These are phyloP conservation scores for Plagodis pulveraria DNA, from an alignment of 2,888 invertebrate species.

Conservation along the genomic window DNA sequence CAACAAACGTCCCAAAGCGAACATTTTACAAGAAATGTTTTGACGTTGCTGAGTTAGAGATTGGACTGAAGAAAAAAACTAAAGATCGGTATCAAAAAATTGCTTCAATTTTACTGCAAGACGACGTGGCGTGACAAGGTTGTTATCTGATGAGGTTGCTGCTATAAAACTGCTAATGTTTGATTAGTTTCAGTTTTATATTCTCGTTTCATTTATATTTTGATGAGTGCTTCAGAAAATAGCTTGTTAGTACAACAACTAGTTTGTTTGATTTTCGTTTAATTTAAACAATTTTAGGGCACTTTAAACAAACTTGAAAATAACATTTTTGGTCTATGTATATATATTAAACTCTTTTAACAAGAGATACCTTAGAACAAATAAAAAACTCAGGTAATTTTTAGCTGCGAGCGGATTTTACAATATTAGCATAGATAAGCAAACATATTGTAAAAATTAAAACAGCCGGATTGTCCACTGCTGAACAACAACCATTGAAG, in stretches of 20 bases:
- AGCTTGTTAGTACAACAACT: no score
- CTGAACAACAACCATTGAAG: no score
- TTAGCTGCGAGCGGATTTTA: no score
- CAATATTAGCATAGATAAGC: no score
- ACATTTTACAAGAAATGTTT: conserved; percentile 14
- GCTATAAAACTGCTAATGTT: conserved; percentile 26
- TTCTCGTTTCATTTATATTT: conserved; percentile 13
- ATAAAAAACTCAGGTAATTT: no score
- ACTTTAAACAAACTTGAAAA: no score
- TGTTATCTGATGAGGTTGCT: conserved; percentile 22
- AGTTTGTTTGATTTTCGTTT: not conserved
- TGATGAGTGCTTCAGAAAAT: not conserved
- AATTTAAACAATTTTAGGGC: no score
- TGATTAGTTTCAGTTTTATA: conserved; percentile 22
- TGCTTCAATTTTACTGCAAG: conserved; percentile 37
- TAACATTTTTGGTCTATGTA: no score
- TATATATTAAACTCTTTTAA: no score
- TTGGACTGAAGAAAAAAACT: conserved; percentile 33
- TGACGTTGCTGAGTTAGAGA: conserved; percentile 28
- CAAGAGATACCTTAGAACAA: no score
- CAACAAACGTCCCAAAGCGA: not conserved
- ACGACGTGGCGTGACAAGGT: conserved; percentile 30
- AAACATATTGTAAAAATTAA: no score
- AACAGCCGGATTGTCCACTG: no score
- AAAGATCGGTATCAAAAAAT: conserved; percentile 41